A percentile compares a stretch with the other conserved stretches of the same genome.
phyloP scores from a whole-genome alignment of 1,140 invertebrate species.

The Drosophila busckii region DNA sequence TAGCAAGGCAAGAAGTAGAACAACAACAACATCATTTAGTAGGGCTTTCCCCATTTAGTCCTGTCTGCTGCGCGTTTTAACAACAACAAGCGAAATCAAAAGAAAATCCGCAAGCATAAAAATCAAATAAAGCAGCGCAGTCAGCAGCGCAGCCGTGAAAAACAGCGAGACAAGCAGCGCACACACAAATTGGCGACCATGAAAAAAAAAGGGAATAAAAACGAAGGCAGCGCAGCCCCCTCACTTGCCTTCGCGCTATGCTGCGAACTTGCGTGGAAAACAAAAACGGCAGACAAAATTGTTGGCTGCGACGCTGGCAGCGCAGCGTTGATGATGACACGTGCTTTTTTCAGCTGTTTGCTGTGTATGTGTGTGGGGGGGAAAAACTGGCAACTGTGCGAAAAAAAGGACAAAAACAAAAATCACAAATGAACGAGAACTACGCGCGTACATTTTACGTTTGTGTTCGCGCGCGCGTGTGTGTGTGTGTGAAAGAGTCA shows the following conservation, averaged over 20 bases:
- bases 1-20: not conserved
- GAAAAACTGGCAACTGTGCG: constrained; percentile 63
- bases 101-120: constrained; percentile 64
- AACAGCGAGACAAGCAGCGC: constrained; percentile 25
- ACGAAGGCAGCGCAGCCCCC: not conserved
- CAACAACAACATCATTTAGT: constrained; percentile 31
- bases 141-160: constrained; percentile 25
- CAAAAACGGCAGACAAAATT: constrained; percentile 63
- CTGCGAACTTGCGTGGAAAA: constrained; percentile 21
- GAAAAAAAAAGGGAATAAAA: constrained; percentile 51
- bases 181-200: constrained; percentile 50
- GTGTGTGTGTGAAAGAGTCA: too few relatives aligned
- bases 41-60: constrained; percentile 61
- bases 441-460: not conserved
- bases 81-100: constrained; percentile 46
- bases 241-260: not conserved
- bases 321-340: constrained; percentile 61
- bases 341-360: constrained; percentile 79
- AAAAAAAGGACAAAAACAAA: constrained; percentile 76
- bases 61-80: constrained; percentile 52
- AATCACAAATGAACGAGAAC: constrained; percentile 50
- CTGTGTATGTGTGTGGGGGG: constrained; percentile 18
- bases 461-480: too few relatives aligned
- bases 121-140: constrained; percentile 55
- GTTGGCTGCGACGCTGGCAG: constrained; percentile 14